Base-by-base conservation (phyloP, 2,888 invertebrate species). In the Dascillus cervinus region DNA sequence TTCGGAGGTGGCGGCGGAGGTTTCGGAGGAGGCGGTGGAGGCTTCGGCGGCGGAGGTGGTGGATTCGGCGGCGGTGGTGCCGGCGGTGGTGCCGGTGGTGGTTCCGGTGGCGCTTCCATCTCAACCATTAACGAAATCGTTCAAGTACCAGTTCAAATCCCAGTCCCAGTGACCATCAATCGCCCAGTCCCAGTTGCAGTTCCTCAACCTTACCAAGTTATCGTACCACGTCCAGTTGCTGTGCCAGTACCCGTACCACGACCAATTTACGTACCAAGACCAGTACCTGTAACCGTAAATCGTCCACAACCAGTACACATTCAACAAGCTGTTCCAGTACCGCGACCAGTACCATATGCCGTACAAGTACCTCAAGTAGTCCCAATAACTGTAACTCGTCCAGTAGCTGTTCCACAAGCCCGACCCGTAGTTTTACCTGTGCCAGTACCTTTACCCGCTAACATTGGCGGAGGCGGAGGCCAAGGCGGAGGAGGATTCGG, bases 331-430 rank as follows among this genome's bases (percentile, higher is more conserved):
- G 65, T 67, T 11, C 59, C 70, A 1, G 70, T 73, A 1, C 68
- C 66, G 2, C 64, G 70, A 0, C 67, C 69, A 0, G 69, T 73
- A 1, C 70, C 66, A 1, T 65, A 64, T 4, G 56, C 65, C 29
- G 58, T 60, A 2, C 63, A 66, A 1, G 58, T 66, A 22, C 65
- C 69, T 0, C 62, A 66, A 11, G 47, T 63, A 2, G 62, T 71
- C 4, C 61, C 63, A 2, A 62, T 74, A 0, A 70, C 74, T 25
- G 63, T 73, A 36, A 73, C 75, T 1, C 70, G 70, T 32, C 69
- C 73, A 2, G 72, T 72, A 13, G 67, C 70, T 0, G 65, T 73
- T 0, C 65, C 73, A 6, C 72, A 72, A 30, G 72, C 72, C 0
- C 66, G 70, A 2, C 51, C 54, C 27, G 58, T 55, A 23, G 46